Percentiles rank a stretch among this genome's conserved stretches.
Evolutionary conservation across 2,797 vertebrate species (phyloP).

Genomic region (Neosilurus hyrtlii): DNA sequence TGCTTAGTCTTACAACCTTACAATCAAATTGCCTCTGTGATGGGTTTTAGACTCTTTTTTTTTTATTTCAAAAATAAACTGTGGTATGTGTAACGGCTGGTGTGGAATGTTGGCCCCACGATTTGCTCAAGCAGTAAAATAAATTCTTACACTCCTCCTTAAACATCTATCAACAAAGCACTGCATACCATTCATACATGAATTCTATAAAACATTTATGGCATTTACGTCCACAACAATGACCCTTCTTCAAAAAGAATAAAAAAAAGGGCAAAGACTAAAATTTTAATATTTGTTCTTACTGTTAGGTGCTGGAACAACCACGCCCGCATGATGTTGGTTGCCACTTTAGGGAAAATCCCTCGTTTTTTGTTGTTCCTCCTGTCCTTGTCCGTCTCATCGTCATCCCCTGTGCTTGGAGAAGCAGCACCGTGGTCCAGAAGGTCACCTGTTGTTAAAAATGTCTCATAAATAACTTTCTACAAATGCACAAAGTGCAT

Average conservation of each 20-base stretch:
- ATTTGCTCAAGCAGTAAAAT: conserved; percentile 16
- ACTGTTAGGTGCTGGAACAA: conserved; percentile 97
- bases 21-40: conserved; percentile 1
- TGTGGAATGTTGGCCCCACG: conserved; percentile 32
- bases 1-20: conserved; percentile 10
- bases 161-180: conserved; percentile 13
- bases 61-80: not conserved
- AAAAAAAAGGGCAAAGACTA: not conserved
- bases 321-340: conserved; percentile 97
- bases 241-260: not conserved
- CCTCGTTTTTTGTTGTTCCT: conserved; percentile 95
- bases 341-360: conserved; percentile 97
- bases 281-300: conserved; percentile 34
- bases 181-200: not conserved
- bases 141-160: conserved; percentile 23
- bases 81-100: conserved; percentile 7
- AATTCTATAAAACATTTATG: not conserved
- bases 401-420: conserved; percentile 90
- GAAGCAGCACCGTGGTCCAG: conserved; percentile 56
- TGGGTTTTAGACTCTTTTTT: not conserved
- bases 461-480: not conserved
- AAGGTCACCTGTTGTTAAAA: conserved; percentile 48
- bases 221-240: not conserved
- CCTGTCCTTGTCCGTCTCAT: conserved; percentile 90
- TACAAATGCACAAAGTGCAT: not conserved